Evolutionary conservation across 2,888 invertebrate genomes (phyloP).

Genomic region (Drosophila macrospina): DNA sequence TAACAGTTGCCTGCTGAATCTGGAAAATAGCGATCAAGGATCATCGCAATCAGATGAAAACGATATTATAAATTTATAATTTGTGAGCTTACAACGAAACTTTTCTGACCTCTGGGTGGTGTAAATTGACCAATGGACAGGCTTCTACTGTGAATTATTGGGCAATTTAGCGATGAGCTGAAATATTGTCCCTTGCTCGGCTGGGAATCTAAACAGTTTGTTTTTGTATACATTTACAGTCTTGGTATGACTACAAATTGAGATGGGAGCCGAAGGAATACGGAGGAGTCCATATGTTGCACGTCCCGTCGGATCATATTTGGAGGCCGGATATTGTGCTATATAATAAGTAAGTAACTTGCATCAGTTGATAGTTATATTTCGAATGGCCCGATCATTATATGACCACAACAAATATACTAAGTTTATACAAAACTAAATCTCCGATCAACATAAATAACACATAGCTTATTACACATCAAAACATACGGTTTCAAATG

Average conservation of each 20-base stretch:
- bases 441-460: not conserved
- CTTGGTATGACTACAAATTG: conserved; percentile 94
- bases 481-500: not conserved
- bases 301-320: conserved; percentile 94
- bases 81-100: too few relatives aligned
- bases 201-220: too few relatives aligned
- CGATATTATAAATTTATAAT: too few relatives aligned
- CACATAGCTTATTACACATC: not conserved
- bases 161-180: too few relatives aligned
- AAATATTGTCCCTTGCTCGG: too few relatives aligned
- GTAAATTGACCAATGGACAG: too few relatives aligned
- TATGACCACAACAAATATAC: not conserved
- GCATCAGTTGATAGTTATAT: not conserved
- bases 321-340: conserved; percentile 93
- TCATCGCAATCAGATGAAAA: too few relatives aligned
- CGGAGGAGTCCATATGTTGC: conserved; percentile 93
- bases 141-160: too few relatives aligned
- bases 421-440: not conserved
- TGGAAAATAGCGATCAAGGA: too few relatives aligned
- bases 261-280: conserved; percentile 95
- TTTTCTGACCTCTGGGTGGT: too few relatives aligned
- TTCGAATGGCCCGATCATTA: not conserved
- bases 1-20: too few relatives aligned
- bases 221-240: conserved; percentile 86
- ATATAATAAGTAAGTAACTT: conserved; percentile 90